Evolutionary conservation across 2,797 vertebrate genomes (phyloP).

Genomic region (Triplophysa bombifrons): DNA sequence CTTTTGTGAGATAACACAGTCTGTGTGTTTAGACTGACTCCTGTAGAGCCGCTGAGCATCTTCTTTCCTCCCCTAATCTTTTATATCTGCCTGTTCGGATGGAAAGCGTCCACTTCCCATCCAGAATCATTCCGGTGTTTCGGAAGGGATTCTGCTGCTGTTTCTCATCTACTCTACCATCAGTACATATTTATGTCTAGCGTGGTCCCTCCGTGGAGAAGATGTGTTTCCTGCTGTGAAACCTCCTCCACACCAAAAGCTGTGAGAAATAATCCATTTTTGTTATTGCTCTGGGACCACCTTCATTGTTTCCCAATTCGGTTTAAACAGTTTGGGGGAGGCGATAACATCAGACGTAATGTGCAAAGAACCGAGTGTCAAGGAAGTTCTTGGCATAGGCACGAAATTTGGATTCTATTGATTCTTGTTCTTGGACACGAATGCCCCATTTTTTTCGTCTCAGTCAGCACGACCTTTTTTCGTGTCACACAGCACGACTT

Average conservation of each 20-base stretch:
- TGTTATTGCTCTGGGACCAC: conserved; percentile 44
- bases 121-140: conserved; percentile 17
- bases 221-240: conserved; percentile 33
- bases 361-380: too few relatives aligned
- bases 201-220: conserved; percentile 16
- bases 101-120: conserved; percentile 12
- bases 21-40: conserved; percentile 13
- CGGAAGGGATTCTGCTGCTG: background rate
- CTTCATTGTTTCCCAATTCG: conserved; percentile 10
- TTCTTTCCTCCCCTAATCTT: conserved; percentile 11
- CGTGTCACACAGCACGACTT: too few relatives aligned
- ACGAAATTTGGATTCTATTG: too few relatives aligned
- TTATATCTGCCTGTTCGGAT: conserved; percentile 26
- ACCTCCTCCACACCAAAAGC: conserved; percentile 10
- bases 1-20: conserved; percentile 31
- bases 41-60: conserved; percentile 12
- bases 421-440: too few relatives aligned
- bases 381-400: too few relatives aligned
- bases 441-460: too few relatives aligned
- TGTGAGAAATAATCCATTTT: conserved; percentile 22
- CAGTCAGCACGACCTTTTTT: too few relatives aligned
- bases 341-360: conserved; percentile 15
- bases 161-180: conserved; percentile 10
- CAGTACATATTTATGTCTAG: conserved; percentile 13
- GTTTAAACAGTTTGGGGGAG: conserved; percentile 22